Conservation (phyloP, 2,113 vertebrate genomes). For the Paratilapia polleni region DNA sequence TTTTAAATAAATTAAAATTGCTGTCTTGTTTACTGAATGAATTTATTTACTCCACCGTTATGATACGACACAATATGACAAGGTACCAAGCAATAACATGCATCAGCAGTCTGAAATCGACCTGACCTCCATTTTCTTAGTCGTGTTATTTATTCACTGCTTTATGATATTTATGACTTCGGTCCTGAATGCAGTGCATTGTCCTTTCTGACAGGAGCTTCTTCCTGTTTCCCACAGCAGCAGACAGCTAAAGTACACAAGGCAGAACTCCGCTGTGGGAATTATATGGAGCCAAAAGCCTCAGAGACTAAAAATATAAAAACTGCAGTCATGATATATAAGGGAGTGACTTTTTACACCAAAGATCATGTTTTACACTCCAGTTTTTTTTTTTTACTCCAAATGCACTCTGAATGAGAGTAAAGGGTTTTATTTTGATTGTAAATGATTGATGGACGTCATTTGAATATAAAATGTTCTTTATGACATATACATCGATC, state of each 20-base stretch:
- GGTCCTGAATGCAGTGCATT: not conserved
- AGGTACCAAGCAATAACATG: no score
- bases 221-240: constrained; percentile 26
- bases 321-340: not conserved
- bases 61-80: no score
- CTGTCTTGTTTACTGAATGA: no score
- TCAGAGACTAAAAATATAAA: not conserved
- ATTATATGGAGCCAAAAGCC: not conserved
- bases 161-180: constrained; percentile 22
- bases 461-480: not conserved
- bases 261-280: constrained; percentile 16
- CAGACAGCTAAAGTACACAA: constrained; percentile 3
- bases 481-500: fast-evolving
- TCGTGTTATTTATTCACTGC: not conserved
- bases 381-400: not conserved
- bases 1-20: no score
- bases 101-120: not conserved
- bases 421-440: not conserved
- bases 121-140: not conserved
- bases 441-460: no score
- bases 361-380: not conserved
- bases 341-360: not conserved
- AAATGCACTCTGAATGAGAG: not conserved
- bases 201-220: not conserved
- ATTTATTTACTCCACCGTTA: no score